phyloP scores from a whole-genome alignment of 1,140 invertebrate genomes.

The Hycleus cichorii region DNA sequence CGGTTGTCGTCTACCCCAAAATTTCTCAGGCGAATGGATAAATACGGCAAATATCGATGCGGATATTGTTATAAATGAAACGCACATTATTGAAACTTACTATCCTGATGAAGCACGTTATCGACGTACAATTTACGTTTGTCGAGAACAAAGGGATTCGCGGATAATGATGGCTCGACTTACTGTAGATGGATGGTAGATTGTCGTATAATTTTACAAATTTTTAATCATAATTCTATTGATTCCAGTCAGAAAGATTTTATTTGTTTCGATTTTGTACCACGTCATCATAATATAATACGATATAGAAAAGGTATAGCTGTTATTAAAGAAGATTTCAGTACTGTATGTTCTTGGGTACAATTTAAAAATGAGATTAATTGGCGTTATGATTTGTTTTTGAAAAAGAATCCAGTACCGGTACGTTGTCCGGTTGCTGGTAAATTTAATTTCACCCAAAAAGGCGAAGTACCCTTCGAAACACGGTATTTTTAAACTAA shows the following conservation, averaged over 20 bases:
- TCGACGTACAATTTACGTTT: slow-evolving; percentile 88
- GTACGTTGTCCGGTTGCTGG: slow-evolving; percentile 93
- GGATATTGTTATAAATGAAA: slow-evolving; percentile 89
- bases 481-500: slow-evolving; percentile 48
- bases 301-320: slow-evolving; percentile 82
- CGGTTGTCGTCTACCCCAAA: slow-evolving; percentile 84
- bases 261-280: slow-evolving; percentile 93
- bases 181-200: slow-evolving; percentile 90
- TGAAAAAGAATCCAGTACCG: slow-evolving; percentile 85
- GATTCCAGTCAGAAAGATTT: slow-evolving; percentile 86
- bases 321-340: slow-evolving; percentile 82
- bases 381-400: slow-evolving; percentile 84
- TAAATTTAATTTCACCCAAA: slow-evolving; percentile 89
- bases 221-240: slow-evolving; percentile 1
- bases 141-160: slow-evolving; percentile 78
- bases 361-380: slow-evolving; percentile 77
- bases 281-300: slow-evolving; percentile 92
- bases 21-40: slow-evolving; percentile 92
- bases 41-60: slow-evolving; percentile 95
- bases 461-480: slow-evolving; percentile 78
- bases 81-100: slow-evolving; percentile 91
- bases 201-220: slow-evolving; percentile 8
- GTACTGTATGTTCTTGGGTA: slow-evolving; percentile 89
- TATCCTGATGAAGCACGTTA: slow-evolving; percentile 85
- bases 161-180: slow-evolving; percentile 92